Evolutionary conservation across 2,113 vertebrate genomes (phyloP).

Genomic region (Aphyosemion australe): DNA sequence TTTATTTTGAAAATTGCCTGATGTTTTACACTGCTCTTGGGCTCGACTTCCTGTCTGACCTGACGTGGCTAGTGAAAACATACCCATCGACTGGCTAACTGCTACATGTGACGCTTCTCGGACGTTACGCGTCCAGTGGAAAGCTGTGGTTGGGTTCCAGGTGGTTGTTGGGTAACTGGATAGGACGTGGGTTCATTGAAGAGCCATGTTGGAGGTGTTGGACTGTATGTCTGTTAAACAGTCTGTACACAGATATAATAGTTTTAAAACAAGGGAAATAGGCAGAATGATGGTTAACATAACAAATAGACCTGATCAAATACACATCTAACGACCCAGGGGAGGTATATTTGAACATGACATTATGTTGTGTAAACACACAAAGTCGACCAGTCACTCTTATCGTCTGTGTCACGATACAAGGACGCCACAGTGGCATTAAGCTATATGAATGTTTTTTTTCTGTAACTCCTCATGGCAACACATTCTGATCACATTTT

Average conservation of each 20-base stretch:
- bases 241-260: background rate
- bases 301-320: too few species aligned
- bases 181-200: too few species aligned
- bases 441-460: too few species aligned
- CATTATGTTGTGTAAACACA: background rate
- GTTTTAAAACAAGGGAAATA: background rate
- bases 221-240: background rate
- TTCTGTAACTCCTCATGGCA: background rate
- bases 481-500: too few species aligned
- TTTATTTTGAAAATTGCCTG: too few species aligned
- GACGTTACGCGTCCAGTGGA: too few species aligned
- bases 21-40: too few species aligned
- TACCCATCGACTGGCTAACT: too few species aligned
- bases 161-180: background rate
- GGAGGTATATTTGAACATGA: background rate
- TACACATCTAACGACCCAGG: background rate
- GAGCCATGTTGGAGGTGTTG: background rate
- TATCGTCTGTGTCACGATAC: background rate
- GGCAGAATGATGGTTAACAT: background rate
- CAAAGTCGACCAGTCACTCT: background rate
- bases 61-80: too few species aligned
- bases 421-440: background rate
- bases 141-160: background rate
- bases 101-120: too few species aligned
- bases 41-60: too few species aligned